These are phyloP conservation scores for Nomada lathburiana DNA, from an alignment of 2,888 invertebrate species.

Conservation along the genomic window DNA sequence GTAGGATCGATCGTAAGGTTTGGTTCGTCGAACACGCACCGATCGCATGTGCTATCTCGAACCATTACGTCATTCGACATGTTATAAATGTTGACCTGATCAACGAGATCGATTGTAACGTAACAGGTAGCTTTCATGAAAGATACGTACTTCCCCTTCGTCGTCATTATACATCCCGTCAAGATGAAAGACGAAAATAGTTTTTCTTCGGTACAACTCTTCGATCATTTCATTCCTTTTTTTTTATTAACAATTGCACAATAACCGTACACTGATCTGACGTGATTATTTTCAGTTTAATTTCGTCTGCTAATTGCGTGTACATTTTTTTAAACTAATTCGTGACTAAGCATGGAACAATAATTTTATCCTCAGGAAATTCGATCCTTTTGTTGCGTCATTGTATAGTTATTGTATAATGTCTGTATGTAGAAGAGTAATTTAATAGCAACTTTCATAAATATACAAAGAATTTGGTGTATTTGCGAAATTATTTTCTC, in stretches of 20 bases:
- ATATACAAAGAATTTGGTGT: too few species aligned
- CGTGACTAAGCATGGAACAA: too few species aligned
- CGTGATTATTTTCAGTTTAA: too few species aligned
- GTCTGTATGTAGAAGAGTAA: too few species aligned
- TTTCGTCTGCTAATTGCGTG: too few species aligned
- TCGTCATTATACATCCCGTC: neutral
- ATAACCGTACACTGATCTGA: neutral
- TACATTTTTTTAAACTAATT: too few species aligned
- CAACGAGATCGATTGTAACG: conserved; percentile 32
- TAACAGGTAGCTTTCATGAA: conserved; percentile 37
- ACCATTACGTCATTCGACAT: conserved; percentile 39
- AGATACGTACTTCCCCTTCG: conserved; percentile 32
- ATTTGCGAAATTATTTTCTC: too few species aligned
- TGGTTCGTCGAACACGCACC: conserved; percentile 19
- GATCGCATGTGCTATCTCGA: conserved; percentile 38
- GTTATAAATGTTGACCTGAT: conserved; percentile 30
- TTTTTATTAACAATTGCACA: neutral
- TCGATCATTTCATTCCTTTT: neutral
- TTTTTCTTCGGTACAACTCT: neutral
- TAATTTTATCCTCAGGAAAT: too few species aligned
- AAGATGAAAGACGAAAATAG: neutral
- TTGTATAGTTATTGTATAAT: too few species aligned
- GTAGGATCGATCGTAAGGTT: conserved; percentile 37
- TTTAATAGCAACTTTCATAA: too few species aligned
- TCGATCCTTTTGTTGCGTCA: too few species aligned